Evolutionary conservation across 2,113 vertebrate genomes (phyloP).

Genomic region (Aphelocoma coerulescens): DNA sequence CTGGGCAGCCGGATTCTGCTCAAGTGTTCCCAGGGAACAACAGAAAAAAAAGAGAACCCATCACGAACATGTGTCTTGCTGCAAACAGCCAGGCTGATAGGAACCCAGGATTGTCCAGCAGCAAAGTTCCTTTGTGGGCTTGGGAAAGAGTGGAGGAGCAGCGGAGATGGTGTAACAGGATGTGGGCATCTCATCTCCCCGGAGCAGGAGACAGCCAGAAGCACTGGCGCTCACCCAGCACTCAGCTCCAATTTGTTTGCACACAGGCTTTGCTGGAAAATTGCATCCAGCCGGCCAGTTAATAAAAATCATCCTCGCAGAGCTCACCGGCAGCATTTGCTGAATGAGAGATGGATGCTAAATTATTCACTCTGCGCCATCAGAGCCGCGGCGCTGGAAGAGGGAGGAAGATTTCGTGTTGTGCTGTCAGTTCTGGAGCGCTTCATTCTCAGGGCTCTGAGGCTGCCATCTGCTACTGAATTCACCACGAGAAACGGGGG

Average conservation of each 20-base stretch:
- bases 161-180: constrained; percentile 20
- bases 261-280: constrained; percentile 36
- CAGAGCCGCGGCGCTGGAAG: neutral
- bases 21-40: constrained; percentile 24
- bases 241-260: constrained; percentile 22
- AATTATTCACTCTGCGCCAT: constrained; percentile 36
- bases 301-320: constrained; percentile 16
- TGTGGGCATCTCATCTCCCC: constrained; percentile 9
- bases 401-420: neutral
- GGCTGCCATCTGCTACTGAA: constrained; percentile 33
- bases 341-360: constrained; percentile 38
- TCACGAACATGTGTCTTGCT: neutral
- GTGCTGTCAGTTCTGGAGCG: neutral
- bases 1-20: neutral
- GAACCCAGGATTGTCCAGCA: neutral
- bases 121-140: neutral
- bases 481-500: neutral
- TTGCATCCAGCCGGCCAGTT: constrained; percentile 32
- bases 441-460: constrained; percentile 13
- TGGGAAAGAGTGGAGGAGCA: neutral
- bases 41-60: neutral
- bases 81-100: neutral
- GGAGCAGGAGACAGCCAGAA: neutral
- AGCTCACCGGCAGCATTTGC: constrained; percentile 1
- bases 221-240: neutral